These are phyloP conservation scores for Fragum fragum DNA, from an alignment of 2,888 invertebrate genomes.

Conservation along the genomic window DNA sequence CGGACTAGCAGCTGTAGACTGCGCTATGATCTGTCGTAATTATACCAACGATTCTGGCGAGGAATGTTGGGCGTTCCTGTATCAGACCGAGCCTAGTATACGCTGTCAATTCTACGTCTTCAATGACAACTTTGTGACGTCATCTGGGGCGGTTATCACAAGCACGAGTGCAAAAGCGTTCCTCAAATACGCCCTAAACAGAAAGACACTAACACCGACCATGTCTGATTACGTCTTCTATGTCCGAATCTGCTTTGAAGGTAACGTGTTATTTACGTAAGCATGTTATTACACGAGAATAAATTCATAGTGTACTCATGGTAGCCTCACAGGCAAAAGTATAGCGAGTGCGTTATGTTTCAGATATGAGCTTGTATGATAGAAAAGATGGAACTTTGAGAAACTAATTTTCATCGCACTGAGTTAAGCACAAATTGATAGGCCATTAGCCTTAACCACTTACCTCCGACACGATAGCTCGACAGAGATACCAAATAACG, in stretches of 20 bases:
- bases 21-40: slow-evolving; percentile 16
- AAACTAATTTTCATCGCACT: no score
- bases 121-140: background rate
- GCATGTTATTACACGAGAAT: no score
- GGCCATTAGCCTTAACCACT: no score
- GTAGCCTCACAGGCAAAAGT: no score
- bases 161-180: slow-evolving; percentile 6
- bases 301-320: no score
- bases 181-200: background rate
- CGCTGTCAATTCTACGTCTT: slow-evolving; percentile 13
- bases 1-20: slow-evolving; percentile 1
- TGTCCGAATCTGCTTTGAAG: slow-evolving; percentile 43
- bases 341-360: no score
- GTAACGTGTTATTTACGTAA: background rate
- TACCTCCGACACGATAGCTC: no score
- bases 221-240: slow-evolving; percentile 27
- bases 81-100: background rate
- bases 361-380: no score
- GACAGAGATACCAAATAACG: no score
- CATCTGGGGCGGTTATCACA: slow-evolving; percentile 2
- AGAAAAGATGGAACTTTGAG: no score
- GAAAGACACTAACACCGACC: background rate
- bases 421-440: no score
- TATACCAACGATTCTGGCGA: background rate
- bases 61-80: slow-evolving; percentile 26